Percentiles rank a stretch among this genome's conserved stretches.
These are phyloP conservation scores for Sinonovacula constricta DNA, from an alignment of 1,140 invertebrate genomes.

Conservation along the genomic window DNA sequence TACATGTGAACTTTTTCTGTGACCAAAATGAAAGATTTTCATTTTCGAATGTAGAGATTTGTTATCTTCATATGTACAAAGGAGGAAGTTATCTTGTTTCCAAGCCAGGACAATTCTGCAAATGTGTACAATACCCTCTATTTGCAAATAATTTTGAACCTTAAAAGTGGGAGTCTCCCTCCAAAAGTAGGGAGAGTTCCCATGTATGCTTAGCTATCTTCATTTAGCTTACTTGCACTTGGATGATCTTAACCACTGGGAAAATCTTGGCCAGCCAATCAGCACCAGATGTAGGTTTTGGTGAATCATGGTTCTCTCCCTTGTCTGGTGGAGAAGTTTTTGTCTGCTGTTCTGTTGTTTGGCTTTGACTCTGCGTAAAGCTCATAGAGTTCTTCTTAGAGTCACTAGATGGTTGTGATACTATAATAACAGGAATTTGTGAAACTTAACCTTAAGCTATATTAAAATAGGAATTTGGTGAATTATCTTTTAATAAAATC, in stretches of 20 bases:
- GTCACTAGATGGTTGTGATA: slow-evolving; percentile 65
- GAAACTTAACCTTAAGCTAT: neutral
- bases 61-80: too few relatives aligned
- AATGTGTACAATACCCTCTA: too few relatives aligned
- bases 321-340: slow-evolving; percentile 27
- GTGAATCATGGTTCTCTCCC: slow-evolving; percentile 17
- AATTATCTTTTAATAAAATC: neutral
- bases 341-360: slow-evolving; percentile 50
- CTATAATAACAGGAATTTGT: slow-evolving; percentile 45
- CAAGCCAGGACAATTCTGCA: too few relatives aligned
- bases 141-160: too few relatives aligned
- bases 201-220: too few relatives aligned
- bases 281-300: slow-evolving; percentile 45
- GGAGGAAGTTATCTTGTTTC: too few relatives aligned
- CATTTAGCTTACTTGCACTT: slow-evolving; percentile 77
- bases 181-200: too few relatives aligned
- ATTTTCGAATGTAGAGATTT: too few relatives aligned
- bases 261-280: slow-evolving; percentile 62
- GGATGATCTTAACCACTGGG: slow-evolving; percentile 68
- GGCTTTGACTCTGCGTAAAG: slow-evolving; percentile 46
- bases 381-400: slow-evolving; percentile 63
- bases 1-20: too few relatives aligned
- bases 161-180: too few relatives aligned
- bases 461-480: neutral
- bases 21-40: too few relatives aligned